Evolutionary conservation across 2,888 invertebrate species (phyloP).

Genomic region (Nomada fabriciana): DNA sequence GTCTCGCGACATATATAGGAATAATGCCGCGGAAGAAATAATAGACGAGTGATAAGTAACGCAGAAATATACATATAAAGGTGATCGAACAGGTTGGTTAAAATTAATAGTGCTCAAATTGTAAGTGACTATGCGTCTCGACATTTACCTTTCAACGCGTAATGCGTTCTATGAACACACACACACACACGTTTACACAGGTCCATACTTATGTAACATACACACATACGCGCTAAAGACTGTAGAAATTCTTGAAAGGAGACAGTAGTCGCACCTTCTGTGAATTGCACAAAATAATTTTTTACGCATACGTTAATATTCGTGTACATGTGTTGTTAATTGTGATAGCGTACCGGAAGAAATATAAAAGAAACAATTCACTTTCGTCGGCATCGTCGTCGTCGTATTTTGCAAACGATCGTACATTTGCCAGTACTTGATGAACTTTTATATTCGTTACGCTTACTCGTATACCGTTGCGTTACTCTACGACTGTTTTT

Average conservation of each 20-base stretch:
- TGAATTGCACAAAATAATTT: conserved; percentile 60
- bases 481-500: conserved; percentile 46
- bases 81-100: conserved; percentile 9
- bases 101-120: conserved; percentile 52
- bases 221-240: conserved; percentile 36
- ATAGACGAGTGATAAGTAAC: not conserved
- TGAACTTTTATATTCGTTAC: conserved; percentile 36
- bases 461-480: conserved; percentile 40
- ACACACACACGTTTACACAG: not conserved
- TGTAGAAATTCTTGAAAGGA: conserved; percentile 52
- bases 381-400: conserved; percentile 29
- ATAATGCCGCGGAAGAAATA: not conserved
- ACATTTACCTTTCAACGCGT: conserved; percentile 17
- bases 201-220: conserved; percentile 4
- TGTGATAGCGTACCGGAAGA: conserved; percentile 14
- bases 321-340: conserved; percentile 31
- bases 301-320: conserved; percentile 35
- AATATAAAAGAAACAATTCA: conserved; percentile 15
- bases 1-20: conserved; percentile 7
- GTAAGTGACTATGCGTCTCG: conserved; percentile 45
- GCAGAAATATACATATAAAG: conserved; percentile 7
- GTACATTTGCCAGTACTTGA: conserved; percentile 22
- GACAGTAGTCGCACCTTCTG: conserved; percentile 46
- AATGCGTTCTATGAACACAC: not conserved
- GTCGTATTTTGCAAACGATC: conserved; percentile 9